phyloP scores from a whole-genome alignment of 2,113 vertebrate genomes.

The human region DNA sequence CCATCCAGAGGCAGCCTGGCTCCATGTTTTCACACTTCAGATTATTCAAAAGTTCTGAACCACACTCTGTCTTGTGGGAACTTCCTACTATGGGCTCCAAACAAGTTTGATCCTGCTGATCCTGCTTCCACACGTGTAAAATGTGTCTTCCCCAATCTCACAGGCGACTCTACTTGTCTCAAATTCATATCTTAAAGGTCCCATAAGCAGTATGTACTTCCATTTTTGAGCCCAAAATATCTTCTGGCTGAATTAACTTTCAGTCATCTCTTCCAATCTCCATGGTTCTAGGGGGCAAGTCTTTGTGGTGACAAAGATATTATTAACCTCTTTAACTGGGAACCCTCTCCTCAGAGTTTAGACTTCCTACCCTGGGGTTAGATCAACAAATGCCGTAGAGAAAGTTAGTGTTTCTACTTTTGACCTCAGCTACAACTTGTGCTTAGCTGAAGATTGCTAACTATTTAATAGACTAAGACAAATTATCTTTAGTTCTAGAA shows the following conservation, averaged over 20 bases:
- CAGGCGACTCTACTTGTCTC: not conserved
- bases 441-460: not conserved
- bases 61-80: not conserved
- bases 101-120: not conserved
- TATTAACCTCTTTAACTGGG: not conserved
- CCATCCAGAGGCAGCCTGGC: not conserved
- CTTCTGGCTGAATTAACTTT: not conserved
- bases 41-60: conserved; percentile 20
- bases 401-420: conserved; percentile 21
- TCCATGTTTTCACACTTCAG: not conserved
- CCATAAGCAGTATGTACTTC: not conserved
- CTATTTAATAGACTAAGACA: not conserved
- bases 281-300: not conserved
- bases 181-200: not conserved
- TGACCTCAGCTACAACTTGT: conserved; percentile 7
- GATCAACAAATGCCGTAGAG: conserved; percentile 30
- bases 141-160: not conserved
- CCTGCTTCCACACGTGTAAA: not conserved
- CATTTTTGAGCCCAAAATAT: not conserved
- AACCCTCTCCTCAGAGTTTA: not conserved
- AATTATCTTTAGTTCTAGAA: conserved; percentile 27
- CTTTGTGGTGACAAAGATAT: not conserved
- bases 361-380: not conserved
- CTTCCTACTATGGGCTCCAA: not conserved
- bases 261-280: not conserved